phyloP scores from a whole-genome alignment of 2,113 vertebrate species.

The Mus spicilegus region DNA sequence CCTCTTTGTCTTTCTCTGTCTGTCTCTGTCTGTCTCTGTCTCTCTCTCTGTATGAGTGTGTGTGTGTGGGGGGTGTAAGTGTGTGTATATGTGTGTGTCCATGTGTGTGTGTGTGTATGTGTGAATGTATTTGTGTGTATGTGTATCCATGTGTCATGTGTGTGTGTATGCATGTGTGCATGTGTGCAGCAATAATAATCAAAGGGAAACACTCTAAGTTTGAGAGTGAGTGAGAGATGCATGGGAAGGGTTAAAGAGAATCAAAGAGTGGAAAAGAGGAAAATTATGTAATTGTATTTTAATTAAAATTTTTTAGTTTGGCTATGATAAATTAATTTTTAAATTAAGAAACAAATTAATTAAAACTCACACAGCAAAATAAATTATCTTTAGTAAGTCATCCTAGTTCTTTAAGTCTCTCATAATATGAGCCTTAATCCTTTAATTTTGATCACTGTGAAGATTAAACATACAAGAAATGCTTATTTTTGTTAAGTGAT shows the following conservation, averaged over 20 bases:
- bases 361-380: neutral
- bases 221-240: neutral
- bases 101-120: too few relatives aligned
- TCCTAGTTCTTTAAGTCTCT: neutral
- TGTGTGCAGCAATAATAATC: neutral
- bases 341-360: neutral
- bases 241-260: neutral
- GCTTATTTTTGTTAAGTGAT: neutral
- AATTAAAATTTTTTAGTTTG: neutral
- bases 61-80: too few relatives aligned
- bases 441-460: slow-evolving; percentile 12
- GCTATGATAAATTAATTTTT: neutral
- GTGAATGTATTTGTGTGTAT: neutral
- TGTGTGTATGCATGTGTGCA: neutral
- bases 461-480: neutral
- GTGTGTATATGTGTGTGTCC: too few relatives aligned
- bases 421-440: neutral
- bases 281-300: neutral
- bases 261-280: neutral
- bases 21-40: too few relatives aligned
- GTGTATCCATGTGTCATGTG: neutral
- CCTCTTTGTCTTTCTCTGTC: too few relatives aligned
- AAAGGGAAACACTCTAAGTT: neutral
- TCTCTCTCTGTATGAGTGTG: too few relatives aligned
- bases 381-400: neutral